These are phyloP conservation scores for Bombus impatiens DNA, from an alignment of 1,140 invertebrate species.

Conservation along the genomic window DNA sequence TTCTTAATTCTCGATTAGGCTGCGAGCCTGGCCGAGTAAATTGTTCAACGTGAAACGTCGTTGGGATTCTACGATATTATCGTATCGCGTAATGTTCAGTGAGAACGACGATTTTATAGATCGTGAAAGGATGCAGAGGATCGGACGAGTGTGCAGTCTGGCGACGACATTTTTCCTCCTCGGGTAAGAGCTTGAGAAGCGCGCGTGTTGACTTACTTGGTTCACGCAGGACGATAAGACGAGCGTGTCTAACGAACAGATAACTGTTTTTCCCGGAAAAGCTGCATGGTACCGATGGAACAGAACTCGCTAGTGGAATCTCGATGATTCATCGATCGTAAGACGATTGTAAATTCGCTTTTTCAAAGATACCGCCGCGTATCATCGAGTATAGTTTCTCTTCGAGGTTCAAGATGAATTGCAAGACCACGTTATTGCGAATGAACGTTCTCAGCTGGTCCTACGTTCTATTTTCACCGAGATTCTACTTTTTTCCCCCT, in stretches of 20 bases:
- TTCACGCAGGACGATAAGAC: constrained; percentile 20
- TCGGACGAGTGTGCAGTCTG: not conserved
- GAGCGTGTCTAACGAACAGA: constrained; percentile 5
- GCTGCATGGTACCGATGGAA: not conserved
- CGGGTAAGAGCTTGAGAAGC: not conserved
- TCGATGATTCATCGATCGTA: constrained; percentile 5
- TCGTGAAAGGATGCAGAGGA: not conserved
- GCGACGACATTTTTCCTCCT: constrained; percentile 1
- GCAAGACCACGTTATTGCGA: too few species aligned
- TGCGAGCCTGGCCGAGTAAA: not conserved
- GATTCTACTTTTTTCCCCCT: not conserved
- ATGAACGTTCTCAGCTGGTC: too few species aligned
- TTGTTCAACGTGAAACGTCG: not conserved
- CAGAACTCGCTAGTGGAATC: not conserved
- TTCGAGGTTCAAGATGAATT: too few species aligned
- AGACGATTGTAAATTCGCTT: not conserved
- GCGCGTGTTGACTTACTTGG: constrained; percentile 21
- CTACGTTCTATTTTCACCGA: too few species aligned
- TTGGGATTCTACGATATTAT: too few species aligned
- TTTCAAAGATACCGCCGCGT: too few species aligned
- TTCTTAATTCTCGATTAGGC: constrained; percentile 11
- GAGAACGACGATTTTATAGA: not conserved
- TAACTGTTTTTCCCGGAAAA: constrained; percentile 22
- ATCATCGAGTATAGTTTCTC: too few species aligned
- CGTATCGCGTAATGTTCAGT: too few species aligned